phyloP scores from a whole-genome alignment of 1,140 invertebrate species.

The Thalassaphorura encarpata region DNA sequence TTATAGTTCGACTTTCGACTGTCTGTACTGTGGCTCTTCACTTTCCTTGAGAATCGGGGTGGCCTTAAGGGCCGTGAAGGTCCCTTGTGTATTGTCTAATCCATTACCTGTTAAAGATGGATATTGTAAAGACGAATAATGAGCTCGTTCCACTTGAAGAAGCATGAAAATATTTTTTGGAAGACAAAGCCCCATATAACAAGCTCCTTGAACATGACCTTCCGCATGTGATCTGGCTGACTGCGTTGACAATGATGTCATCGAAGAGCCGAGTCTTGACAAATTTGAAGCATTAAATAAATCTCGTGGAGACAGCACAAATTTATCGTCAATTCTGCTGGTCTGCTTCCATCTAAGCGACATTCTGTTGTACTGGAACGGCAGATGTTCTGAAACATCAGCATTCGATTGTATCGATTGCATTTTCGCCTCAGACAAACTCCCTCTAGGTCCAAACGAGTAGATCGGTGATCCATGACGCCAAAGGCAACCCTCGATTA shows the following conservation, averaged over 20 bases:
- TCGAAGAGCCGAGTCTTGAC: slow-evolving; percentile 22
- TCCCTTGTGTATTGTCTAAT: neutral
- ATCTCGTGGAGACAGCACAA: slow-evolving; percentile 21
- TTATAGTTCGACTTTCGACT: neutral
- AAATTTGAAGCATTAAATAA: slow-evolving; percentile 29
- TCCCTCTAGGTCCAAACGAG: too few species aligned
- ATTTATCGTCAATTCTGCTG: slow-evolving; percentile 24
- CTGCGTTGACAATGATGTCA: slow-evolving; percentile 30
- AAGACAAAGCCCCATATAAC: slow-evolving; percentile 68
- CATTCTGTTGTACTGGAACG: neutral
- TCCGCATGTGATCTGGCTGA: slow-evolving; percentile 21
- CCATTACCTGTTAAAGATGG: neutral
- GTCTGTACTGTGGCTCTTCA: neutral
- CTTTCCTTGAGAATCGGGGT: neutral
- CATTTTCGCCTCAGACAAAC: too few species aligned
- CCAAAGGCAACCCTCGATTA: too few species aligned
- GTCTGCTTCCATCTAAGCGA: slow-evolving; percentile 17
- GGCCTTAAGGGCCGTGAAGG: neutral
- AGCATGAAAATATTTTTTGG: slow-evolving; percentile 56
- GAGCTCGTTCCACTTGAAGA: slow-evolving; percentile 45
- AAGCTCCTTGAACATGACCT: slow-evolving; percentile 31
- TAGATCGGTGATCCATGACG: too few species aligned
- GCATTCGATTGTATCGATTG: too few species aligned
- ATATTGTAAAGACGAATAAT: neutral
- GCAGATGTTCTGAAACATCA: too few species aligned